Base-by-base conservation (phyloP, 2,888 invertebrate species). In the Isoperla grammatica region DNA sequence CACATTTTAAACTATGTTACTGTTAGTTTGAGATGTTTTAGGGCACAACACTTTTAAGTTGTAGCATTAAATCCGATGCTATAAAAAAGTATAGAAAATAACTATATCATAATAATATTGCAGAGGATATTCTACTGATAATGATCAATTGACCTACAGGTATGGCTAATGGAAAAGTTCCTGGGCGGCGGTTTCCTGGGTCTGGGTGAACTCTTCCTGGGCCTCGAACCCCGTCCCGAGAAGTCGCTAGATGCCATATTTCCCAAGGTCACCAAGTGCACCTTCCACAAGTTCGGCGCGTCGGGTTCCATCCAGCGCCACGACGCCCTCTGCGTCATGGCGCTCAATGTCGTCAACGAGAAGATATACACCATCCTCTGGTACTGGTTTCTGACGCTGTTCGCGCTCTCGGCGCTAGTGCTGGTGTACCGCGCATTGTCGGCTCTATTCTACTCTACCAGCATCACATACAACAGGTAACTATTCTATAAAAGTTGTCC, bases 401-500 rank as follows among this genome's bases (percentile, higher is more conserved):
- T 15, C 5, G n/a, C 39, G 2, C 46, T 39, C 1, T 59, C 62
- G 2, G 19, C 37, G 1, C 39, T 55, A 11, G 46, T 29, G 9
- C 20, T 63, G 40, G 23, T 63, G 11, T 63, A 61, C 60, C 53
- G 63, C 15, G 13, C 59, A 11, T 13, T 61, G 13, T 56, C 63
- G 13, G 17, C 56, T 29, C 9, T 56, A 4, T 54, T 61, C 19
- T 61, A 63, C 48, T 65, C 22, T 60, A 71, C 70, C 59, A 82
- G 83, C 64, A 70, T 78, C 0, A 70, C 69, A 11, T 89, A 88
- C 75, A 87, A 86, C 69, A 76, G 79, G 67, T 57, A 81, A 62
- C 78, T 86, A 19, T 86, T 88, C 71, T 74, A 80, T 0, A n/a
- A n/a, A n/a, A n/a, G n/a, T n/a, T n/a, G n/a, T n/a, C n/a, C n/a